Conservation (phyloP, 2,113 vertebrate species). For the Rostratula benghalensis region DNA sequence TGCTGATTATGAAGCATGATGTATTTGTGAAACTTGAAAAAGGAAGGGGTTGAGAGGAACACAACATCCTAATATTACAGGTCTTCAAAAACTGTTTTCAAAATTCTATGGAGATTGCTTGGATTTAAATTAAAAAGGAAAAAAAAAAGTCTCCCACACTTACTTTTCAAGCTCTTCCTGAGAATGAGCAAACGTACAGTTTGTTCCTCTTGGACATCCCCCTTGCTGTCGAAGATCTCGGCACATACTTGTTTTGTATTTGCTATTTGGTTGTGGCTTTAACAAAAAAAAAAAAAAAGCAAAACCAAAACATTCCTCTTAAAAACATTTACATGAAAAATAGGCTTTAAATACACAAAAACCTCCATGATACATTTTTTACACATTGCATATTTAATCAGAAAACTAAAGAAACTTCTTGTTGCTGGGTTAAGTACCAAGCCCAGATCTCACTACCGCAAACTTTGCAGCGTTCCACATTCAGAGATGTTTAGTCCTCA, state of each 20-base stretch:
- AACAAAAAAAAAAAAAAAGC: neutral
- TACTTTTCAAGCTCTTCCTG: slow-evolving; percentile 98
- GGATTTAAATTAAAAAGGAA: neutral
- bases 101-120: neutral
- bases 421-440: neutral
- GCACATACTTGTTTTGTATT: slow-evolving; percentile 99
- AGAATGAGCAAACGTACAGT: slow-evolving; percentile 97
- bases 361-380: neutral
- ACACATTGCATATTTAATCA: neutral
- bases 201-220: slow-evolving; percentile 92
- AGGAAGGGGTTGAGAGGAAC: neutral
- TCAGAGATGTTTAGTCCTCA: neutral
- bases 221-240: slow-evolving; percentile 94
- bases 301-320: neutral
- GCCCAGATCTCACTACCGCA: neutral
- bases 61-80: rapidly evolving
- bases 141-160: slow-evolving; percentile 46
- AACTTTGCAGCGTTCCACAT: neutral
- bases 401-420: neutral
- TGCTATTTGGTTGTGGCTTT: slow-evolving; percentile 95
- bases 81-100: neutral
- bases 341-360: neutral
- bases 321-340: neutral
- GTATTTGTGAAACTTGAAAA: neutral
- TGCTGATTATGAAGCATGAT: neutral